Evolutionary conservation across 2,797 vertebrate species (phyloP).

Genomic region (Ctenopoma kingsleyae): DNA sequence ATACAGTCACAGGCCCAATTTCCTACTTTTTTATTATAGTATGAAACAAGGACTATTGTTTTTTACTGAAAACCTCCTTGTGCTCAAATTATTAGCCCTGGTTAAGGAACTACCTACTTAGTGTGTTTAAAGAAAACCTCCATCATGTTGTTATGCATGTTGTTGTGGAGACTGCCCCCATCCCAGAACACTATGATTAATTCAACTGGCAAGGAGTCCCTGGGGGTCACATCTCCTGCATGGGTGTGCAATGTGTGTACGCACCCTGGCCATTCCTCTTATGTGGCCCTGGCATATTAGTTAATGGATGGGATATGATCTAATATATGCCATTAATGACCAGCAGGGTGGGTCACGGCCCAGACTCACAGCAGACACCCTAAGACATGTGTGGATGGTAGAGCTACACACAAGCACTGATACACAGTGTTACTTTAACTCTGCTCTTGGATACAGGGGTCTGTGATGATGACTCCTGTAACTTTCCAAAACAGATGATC

Average conservation of each 20-base stretch:
- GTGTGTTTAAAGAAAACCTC: slow-evolving; percentile 18
- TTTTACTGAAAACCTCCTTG: background rate
- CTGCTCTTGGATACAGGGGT: no score
- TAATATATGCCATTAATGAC: slow-evolving; percentile 79
- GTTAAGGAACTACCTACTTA: background rate
- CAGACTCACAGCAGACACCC: slow-evolving; percentile 27
- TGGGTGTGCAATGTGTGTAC: slow-evolving; percentile 81
- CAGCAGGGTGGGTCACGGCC: slow-evolving; percentile 29
- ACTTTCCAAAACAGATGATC: no score
- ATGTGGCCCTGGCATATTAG: slow-evolving; percentile 67
- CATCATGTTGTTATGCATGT: slow-evolving; percentile 8
- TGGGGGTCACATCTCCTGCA: slow-evolving; percentile 77
- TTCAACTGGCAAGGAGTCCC: slow-evolving; percentile 68
- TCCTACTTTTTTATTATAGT: background rate
- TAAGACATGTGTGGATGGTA: slow-evolving; percentile 4
- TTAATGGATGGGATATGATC: slow-evolving; percentile 82
- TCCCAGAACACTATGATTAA: slow-evolving; percentile 71
- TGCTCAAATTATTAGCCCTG: background rate
- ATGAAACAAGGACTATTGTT: background rate
- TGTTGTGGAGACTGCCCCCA: slow-evolving; percentile 8
- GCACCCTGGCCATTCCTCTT: slow-evolving; percentile 72
- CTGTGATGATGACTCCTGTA: no score
- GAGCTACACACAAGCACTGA: slow-evolving; percentile 9
- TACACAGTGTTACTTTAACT: background rate
- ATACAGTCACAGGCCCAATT: background rate